A percentile compares a stretch with the other conserved stretches of the same genome.
Evolutionary conservation across 2,113 vertebrate species (phyloP).

Genomic region (Pomatorhinus ruficollis): DNA sequence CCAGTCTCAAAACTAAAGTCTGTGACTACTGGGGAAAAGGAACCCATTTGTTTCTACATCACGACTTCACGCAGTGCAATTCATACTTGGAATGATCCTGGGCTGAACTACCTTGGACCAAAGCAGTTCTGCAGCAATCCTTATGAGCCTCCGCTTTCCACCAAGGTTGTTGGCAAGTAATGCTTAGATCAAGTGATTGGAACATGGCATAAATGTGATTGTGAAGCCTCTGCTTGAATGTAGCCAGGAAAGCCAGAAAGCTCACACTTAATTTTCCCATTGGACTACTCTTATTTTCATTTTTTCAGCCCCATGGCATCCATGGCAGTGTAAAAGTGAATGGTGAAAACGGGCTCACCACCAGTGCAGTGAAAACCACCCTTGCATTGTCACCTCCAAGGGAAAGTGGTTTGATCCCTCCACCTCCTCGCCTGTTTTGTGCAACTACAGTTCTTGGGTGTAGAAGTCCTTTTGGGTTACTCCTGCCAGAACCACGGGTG

Average conservation of each 20-base stretch:
- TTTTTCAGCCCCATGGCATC: not conserved
- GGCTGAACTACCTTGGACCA: not conserved
- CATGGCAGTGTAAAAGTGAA: not conserved
- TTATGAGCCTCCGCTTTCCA: not conserved
- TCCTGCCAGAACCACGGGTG: not conserved
- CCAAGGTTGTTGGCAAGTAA: not conserved
- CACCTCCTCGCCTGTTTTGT: fast-evolving
- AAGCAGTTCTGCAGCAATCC: not conserved
- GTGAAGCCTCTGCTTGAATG: not conserved
- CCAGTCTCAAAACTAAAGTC: not conserved
- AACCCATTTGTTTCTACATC: not conserved
- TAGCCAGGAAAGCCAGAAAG: not conserved
- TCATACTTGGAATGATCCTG: not conserved
- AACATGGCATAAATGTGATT: not conserved
- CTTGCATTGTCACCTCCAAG: not conserved
- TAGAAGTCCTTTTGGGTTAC: not conserved
- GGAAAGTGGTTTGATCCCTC: not conserved
- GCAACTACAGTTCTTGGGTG: not conserved
- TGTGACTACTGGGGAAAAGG: not conserved
- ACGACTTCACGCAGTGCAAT: not conserved
- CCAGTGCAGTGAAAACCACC: not conserved
- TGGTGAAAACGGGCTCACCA: not conserved
- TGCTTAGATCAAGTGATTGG: not conserved
- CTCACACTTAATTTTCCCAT: not conserved
- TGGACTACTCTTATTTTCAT: not conserved